A percentile compares a stretch with the other conserved stretches of the same genome.
Conservation (phyloP, 2,888 invertebrate genomes). For the Synanthedon myopaeformis region DNA sequence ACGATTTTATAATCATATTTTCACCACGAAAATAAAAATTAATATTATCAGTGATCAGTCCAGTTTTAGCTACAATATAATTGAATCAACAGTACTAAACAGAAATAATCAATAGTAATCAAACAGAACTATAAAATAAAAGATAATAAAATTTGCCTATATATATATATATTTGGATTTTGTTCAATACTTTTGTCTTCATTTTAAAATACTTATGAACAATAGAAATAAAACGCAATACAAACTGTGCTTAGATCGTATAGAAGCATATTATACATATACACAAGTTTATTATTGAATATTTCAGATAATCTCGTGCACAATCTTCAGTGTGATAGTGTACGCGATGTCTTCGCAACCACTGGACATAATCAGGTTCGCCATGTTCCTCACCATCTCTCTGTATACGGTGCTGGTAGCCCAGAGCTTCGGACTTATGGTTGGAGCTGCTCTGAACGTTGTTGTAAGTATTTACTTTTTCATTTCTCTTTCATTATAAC, state of each 20-base stretch:
- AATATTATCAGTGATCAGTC: too few species aligned
- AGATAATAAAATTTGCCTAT: too few species aligned
- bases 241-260: not conserved
- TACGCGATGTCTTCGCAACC: constrained; percentile 95
- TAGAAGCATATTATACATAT: not conserved
- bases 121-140: too few species aligned
- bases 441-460: constrained; percentile 89
- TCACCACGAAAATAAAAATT: too few species aligned
- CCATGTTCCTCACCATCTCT: constrained; percentile 87
- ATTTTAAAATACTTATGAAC: too few species aligned
- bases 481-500: too few species aligned
- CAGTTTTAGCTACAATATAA: too few species aligned
- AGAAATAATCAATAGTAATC: too few species aligned
- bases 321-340: constrained; percentile 78
- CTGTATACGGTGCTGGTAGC: constrained; percentile 88
- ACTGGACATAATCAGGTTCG: constrained; percentile 79
- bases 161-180: too few species aligned
- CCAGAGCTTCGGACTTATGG: constrained; percentile 91
- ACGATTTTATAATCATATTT: too few species aligned
- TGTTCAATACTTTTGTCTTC: too few species aligned
- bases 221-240: not conserved
- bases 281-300: constrained; percentile 4
- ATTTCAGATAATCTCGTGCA: constrained; percentile 74
- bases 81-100: too few species aligned
- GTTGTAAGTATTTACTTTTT: constrained; percentile 73